A percentile compares a stretch with the other conserved stretches of the same genome.
phyloP scores from a whole-genome alignment of 2,113 vertebrate species.

The Picathartes gymnocephalus region DNA sequence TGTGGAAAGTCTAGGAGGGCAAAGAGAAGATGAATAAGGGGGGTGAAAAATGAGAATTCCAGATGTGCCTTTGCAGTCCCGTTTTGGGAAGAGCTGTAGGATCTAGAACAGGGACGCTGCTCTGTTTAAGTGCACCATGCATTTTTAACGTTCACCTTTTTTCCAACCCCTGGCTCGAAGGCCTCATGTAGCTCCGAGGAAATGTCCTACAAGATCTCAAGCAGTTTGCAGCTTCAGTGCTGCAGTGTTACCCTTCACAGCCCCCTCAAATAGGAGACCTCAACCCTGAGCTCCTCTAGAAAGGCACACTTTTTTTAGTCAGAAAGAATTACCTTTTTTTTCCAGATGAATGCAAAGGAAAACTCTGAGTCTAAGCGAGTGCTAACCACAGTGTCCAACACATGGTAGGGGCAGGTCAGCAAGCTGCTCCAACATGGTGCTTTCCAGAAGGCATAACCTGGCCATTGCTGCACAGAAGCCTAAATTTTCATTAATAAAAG shows the following conservation, averaged over 20 bases:
- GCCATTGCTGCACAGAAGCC: background rate
- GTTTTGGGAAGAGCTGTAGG: background rate
- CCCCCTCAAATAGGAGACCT: background rate
- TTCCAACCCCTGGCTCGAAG: background rate
- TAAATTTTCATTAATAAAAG: background rate
- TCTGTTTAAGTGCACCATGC: background rate
- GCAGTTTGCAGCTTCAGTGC: background rate
- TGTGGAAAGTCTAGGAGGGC: background rate
- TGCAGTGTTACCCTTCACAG: background rate
- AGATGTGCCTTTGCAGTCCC: background rate
- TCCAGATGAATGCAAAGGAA: constrained; percentile 32
- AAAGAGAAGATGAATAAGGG: background rate
- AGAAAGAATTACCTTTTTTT: constrained; percentile 53
- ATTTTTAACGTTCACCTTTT: background rate
- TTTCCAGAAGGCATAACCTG: constrained; percentile 17
- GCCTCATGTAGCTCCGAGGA: background rate
- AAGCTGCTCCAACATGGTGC: constrained; percentile 1
- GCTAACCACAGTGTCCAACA: constrained; percentile 14
- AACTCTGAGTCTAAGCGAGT: background rate
- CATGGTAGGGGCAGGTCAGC: background rate
- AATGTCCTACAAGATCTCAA: background rate
- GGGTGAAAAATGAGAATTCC: background rate
- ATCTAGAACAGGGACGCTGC: background rate
- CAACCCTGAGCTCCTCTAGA: background rate
- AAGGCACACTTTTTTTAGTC: background rate